Percentiles rank a stretch among this genome's conserved stretches.
Conservation (phyloP, 2,888 invertebrate species). For the Dendrolimus houi region DNA sequence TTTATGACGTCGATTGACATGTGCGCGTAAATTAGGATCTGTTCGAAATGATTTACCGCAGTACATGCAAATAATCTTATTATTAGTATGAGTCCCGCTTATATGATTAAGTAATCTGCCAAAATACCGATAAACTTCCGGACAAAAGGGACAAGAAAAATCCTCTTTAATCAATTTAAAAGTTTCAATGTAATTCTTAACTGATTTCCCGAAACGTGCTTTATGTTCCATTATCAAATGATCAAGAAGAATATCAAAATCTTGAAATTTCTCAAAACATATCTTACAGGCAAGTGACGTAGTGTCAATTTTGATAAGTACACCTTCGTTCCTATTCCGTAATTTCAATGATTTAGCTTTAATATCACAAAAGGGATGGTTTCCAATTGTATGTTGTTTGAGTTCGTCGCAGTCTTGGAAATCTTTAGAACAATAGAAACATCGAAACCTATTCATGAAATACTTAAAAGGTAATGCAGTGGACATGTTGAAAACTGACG, state of each 20-base stretch:
- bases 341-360: slow-evolving; percentile 43
- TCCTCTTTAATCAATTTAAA: slow-evolving; percentile 42
- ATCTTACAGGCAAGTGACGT: slow-evolving; percentile 29
- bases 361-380: slow-evolving; percentile 50
- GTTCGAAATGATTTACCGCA: slow-evolving; percentile 48
- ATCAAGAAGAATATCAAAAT: slow-evolving; percentile 7
- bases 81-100: slow-evolving; percentile 39
- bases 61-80: slow-evolving; percentile 45
- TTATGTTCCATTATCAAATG: slow-evolving; percentile 15
- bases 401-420: slow-evolving; percentile 44
- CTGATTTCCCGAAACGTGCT: slow-evolving; percentile 36
- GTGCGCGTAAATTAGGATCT: slow-evolving; percentile 44
- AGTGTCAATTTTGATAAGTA: slow-evolving; percentile 50
- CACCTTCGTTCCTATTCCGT: slow-evolving; percentile 41
- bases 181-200: slow-evolving; percentile 32
- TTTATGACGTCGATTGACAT: slow-evolving; percentile 37
- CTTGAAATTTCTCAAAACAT: slow-evolving; percentile 8
- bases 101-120: slow-evolving; percentile 43
- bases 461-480: slow-evolving; percentile 56
- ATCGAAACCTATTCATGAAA: slow-evolving; percentile 48
- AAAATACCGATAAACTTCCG: slow-evolving; percentile 39
- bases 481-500: slow-evolving; percentile 50
- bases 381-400: slow-evolving; percentile 39
- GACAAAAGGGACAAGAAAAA: slow-evolving; percentile 46
- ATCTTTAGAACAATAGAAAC: slow-evolving; percentile 57